Evolutionary conservation across 2,113 vertebrate species (phyloP).

Genomic region (Dendropsophus ebraccatus): DNA sequence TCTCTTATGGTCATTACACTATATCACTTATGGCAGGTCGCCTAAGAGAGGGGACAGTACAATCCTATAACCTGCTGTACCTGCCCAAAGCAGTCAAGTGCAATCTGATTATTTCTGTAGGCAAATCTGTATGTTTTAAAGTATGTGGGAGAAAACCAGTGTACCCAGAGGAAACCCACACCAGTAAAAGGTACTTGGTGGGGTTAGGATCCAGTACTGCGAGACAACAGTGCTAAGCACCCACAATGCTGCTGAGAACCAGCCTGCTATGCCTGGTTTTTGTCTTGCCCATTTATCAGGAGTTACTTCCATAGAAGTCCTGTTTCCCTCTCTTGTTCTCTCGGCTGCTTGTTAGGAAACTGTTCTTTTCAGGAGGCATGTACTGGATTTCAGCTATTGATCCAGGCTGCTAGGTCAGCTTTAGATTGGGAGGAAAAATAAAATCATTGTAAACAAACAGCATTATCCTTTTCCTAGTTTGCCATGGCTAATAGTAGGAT

Average conservation of each 20-base stretch:
- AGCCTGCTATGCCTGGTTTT: too few relatives aligned
- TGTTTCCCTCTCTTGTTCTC: not conserved
- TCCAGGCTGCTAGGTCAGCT: conserved; percentile 18
- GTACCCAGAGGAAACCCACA: too few relatives aligned
- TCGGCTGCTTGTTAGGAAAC: not conserved
- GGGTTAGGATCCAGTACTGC: too few relatives aligned
- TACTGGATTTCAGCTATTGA: conserved; percentile 33
- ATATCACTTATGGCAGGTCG: not conserved
- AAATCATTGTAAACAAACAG: conserved; percentile 27
- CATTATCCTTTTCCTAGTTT: conserved; percentile 28
- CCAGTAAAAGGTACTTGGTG: too few relatives aligned
- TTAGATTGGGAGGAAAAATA: conserved; percentile 18
- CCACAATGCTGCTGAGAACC: too few relatives aligned
- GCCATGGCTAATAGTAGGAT: not conserved
- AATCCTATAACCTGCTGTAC: not conserved
- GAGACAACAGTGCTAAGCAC: too few relatives aligned
- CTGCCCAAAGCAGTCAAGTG: not conserved
- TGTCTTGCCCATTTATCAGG: too few relatives aligned
- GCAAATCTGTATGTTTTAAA: too few relatives aligned
- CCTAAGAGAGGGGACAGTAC: not conserved
- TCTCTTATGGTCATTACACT: not conserved
- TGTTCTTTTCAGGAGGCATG: not conserved
- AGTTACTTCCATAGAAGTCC: not conserved
- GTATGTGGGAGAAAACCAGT: too few relatives aligned
- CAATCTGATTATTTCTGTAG: not conserved